A percentile compares a stretch with the other conserved stretches of the same genome.
These are phyloP conservation scores for Myotis lucifugus DNA, from an alignment of 2,113 vertebrate genomes.

Conservation along the genomic window DNA sequence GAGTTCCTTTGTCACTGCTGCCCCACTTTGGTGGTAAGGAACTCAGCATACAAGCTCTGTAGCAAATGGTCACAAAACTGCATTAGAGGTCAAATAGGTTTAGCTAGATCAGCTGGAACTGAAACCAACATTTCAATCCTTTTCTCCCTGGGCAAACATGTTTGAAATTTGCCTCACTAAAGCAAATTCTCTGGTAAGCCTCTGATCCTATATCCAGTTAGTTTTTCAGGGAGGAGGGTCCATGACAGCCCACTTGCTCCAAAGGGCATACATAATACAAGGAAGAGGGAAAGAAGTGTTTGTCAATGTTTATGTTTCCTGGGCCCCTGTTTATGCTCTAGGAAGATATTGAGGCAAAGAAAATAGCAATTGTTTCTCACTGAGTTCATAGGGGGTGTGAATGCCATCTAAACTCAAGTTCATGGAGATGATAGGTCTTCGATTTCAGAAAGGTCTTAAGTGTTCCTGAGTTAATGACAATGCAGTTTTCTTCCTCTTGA, in stretches of 20 bases:
- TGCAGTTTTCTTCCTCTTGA: neutral
- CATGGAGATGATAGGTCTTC: neutral
- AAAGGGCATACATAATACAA: neutral
- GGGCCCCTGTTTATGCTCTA: neutral
- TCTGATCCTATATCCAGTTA: neutral
- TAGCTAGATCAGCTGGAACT: neutral
- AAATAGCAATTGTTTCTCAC: neutral
- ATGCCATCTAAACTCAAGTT: neutral
- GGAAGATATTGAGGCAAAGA: neutral
- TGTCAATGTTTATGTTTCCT: neutral
- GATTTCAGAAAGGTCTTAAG: neutral
- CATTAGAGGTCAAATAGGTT: neutral
- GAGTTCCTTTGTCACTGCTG: neutral
- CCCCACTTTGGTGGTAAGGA: neutral
- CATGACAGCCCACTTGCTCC: neutral
- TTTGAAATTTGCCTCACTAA: constrained; percentile 20
- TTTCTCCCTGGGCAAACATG: neutral
- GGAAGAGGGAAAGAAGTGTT: neutral
- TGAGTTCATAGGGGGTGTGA: neutral
- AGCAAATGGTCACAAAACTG: neutral
- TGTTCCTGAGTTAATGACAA: neutral
- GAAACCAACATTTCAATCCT: neutral
- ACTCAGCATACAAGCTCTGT: neutral
- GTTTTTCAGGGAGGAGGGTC: neutral
- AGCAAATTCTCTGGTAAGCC: neutral